Conservation (phyloP, 2,113 vertebrate genomes). For the Cebidichthys violaceus region DNA sequence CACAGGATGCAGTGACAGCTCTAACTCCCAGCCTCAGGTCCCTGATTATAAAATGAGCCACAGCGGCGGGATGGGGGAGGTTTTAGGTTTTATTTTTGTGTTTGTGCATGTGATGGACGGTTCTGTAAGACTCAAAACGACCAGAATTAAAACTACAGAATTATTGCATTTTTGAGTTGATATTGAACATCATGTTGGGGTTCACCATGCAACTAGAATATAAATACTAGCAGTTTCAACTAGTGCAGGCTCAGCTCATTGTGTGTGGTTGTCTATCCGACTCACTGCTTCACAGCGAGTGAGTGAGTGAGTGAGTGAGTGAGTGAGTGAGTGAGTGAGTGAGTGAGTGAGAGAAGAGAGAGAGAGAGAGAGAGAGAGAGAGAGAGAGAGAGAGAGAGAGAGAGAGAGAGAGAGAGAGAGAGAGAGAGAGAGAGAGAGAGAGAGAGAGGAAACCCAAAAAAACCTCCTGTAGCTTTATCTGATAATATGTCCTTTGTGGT, state of each 20-base stretch:
- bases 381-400: not conserved
- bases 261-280: not conserved
- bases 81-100: not conserved
- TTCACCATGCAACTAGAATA: not conserved
- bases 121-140: slow-evolving; percentile 6
- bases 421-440: too few species aligned
- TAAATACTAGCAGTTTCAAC: not conserved
- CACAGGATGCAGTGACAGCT: slow-evolving; percentile 32
- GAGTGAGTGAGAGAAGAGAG: not conserved
- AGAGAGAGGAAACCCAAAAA: not conserved
- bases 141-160: not conserved
- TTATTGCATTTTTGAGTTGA: not conserved
- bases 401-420: not conserved
- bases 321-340: not conserved
- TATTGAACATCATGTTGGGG: not conserved
- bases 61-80: slow-evolving; percentile 9
- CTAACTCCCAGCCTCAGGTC: slow-evolving; percentile 69
- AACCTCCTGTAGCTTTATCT: slow-evolving; percentile 35
- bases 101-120: not conserved
- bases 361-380: not conserved
- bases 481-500: slow-evolving; percentile 30
- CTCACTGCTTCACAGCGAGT: not conserved
- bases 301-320: slow-evolving; percentile 10
- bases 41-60: slow-evolving; percentile 66
- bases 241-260: slow-evolving; percentile 12